Percentiles rank a stretch among this genome's conserved stretches.
Evolutionary conservation across 2,797 vertebrate genomes (phyloP).

Genomic region (Botia almorhae): DNA sequence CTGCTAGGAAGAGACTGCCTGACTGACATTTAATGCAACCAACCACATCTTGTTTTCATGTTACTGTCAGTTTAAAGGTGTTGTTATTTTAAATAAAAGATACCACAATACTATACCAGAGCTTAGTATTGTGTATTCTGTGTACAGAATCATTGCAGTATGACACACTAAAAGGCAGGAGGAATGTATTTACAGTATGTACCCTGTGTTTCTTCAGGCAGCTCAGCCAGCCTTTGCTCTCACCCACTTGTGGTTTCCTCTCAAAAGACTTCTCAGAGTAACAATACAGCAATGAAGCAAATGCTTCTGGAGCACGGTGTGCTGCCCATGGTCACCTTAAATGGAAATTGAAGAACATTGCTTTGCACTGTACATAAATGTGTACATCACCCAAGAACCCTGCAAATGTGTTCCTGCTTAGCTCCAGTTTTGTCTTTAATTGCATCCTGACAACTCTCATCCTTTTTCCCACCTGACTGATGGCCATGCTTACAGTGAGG

Average conservation of each 20-base stretch:
- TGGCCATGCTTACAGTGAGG: neutral
- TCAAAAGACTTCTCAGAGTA: neutral
- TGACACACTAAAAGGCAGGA: neutral
- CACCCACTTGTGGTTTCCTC: neutral
- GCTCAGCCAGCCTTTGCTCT: neutral
- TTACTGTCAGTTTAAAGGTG: neutral
- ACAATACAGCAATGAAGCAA: neutral
- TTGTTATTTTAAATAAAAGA: neutral
- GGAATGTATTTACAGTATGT: neutral
- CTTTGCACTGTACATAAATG: neutral
- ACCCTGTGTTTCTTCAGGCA: neutral
- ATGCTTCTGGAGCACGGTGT: neutral
- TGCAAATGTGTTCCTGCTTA: neutral
- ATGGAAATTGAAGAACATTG: neutral
- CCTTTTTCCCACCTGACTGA: slow-evolving; percentile 19
- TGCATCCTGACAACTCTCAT: neutral
- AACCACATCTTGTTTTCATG: neutral
- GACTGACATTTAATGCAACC: no score
- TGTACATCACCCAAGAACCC: neutral
- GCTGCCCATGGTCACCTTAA: neutral
- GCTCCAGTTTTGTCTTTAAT: slow-evolving; percentile 21
- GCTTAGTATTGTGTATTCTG: neutral
- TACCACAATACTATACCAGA: neutral
- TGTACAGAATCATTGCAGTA: neutral
- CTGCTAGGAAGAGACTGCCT: neutral